These are phyloP conservation scores for Neomorphus geoffroyi DNA, from an alignment of 2,797 vertebrate species.

Conservation along the genomic window DNA sequence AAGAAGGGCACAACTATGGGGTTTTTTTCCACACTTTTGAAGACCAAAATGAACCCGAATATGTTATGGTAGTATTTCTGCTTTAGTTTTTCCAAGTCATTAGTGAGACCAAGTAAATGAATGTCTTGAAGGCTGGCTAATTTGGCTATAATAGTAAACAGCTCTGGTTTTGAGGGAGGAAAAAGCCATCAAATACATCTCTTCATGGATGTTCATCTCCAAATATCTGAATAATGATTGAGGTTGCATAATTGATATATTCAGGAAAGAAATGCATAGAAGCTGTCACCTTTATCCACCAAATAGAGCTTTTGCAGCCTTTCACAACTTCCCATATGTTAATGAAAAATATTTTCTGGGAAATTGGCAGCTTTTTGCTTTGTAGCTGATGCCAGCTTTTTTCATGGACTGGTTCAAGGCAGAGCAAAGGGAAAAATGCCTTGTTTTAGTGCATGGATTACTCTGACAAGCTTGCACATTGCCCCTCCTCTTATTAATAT, in stretches of 20 bases:
- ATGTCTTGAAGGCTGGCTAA: background rate
- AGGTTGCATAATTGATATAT: constrained; percentile 32
- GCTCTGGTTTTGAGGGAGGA: constrained; percentile 7
- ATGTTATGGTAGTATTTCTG: background rate
- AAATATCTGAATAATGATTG: constrained; percentile 26
- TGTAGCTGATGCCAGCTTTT: constrained; percentile 73
- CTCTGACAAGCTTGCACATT: constrained; percentile 77
- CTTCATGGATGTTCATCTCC: constrained; percentile 14
- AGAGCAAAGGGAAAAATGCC: constrained; percentile 62
- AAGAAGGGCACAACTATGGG: background rate
- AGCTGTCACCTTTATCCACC: constrained; percentile 52
- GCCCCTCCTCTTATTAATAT: constrained; percentile 84
- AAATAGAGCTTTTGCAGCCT: constrained; percentile 70
- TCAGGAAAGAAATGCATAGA: constrained; percentile 26
- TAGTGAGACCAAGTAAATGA: background rate
- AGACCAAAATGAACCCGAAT: background rate
- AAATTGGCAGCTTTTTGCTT: constrained; percentile 68
- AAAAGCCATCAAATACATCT: background rate
- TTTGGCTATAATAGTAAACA: background rate
- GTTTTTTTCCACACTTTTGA: background rate
- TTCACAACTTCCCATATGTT: constrained; percentile 76
- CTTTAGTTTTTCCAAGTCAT: constrained; percentile 17
- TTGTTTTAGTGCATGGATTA: constrained; percentile 77
- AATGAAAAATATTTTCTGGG: constrained; percentile 77
- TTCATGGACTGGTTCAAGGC: constrained; percentile 73